Base-by-base conservation (phyloP, 1,140 invertebrate genomes). In the Aphelinus atriplicis region DNA sequence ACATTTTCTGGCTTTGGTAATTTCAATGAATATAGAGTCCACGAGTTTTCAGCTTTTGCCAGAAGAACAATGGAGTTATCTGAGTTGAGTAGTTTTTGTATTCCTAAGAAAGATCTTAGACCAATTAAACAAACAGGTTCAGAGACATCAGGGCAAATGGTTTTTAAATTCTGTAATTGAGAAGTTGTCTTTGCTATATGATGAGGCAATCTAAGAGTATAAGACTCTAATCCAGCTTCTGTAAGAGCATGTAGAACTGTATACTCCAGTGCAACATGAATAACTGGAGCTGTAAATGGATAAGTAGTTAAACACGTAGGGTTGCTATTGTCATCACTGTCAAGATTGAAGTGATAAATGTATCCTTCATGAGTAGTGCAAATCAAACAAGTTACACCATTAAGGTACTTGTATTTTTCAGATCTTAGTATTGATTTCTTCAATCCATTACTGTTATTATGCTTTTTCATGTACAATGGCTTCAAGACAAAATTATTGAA, bases 191-290 rank as follows among this genome's bases (percentile, higher is more conserved):
- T 84, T 3, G 82, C 79, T 2, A 91, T 80, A 58, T 90, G 88
- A 81, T 93, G 90, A 0, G 91, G 90, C 53, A 92, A 86, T 53
- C 93, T 88, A 48, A 93, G 86, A 1, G 94, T 95, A 78, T 95
- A 95, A 0, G 93, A 93, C 82, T 95, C 94, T 4, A 96, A 87
- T 1, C 94, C 94, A 73, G 92, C 92, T 57, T 93, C 91, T 1
- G 94, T 95, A 0, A 95, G 83, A 0, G 93, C 94, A 82, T 95
- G 94, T 1, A 96, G 82, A 65, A 94, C 89, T 68, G 91, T 91
- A 72, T 91, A 87, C 79, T 94, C 93, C 9, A 95, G 85, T 5
- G 90, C 89, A 50, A 94, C 90, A 63, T 91, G 88, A 74, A 90
- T 88, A 9, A 94, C 91, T 1, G 92, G 90, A 1, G 93, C 91